These are phyloP conservation scores for Ahaetulla prasina DNA, from an alignment of 2,113 vertebrate species.

Conservation along the genomic window DNA sequence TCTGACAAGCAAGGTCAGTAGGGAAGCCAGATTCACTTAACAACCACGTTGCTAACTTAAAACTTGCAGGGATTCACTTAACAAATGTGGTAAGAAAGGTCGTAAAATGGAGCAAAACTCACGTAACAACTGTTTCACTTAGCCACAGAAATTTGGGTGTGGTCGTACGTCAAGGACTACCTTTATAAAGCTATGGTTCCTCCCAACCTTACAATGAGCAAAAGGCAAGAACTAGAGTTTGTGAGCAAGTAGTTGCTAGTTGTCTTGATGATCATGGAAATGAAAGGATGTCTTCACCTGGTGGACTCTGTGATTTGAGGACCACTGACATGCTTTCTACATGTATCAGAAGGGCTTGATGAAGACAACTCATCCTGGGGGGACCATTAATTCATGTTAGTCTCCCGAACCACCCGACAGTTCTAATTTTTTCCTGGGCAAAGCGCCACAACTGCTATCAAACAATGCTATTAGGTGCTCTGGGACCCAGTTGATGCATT, in stretches of 20 bases:
- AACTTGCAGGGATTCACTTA: neutral
- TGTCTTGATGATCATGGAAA: neutral
- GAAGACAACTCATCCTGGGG: conserved; percentile 22
- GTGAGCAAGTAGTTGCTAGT: neutral
- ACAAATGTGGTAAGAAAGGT: neutral
- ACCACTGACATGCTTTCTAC: conserved; percentile 2
- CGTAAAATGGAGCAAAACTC: neutral
- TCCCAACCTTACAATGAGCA: neutral
- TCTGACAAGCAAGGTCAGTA: neutral
- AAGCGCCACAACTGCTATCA: conserved; percentile 36
- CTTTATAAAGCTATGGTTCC: neutral
- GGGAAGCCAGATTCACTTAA: neutral
- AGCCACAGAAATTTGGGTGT: neutral
- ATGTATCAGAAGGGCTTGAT: conserved; percentile 35
- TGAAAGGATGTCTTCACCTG: neutral
- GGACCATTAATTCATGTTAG: conserved; percentile 48
- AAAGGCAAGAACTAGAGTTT: neutral
- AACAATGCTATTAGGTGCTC: conserved; percentile 40
- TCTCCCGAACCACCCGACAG: conserved; percentile 37
- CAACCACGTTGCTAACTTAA: neutral
- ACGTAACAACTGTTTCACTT: neutral
- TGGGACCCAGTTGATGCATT: conserved; percentile 51
- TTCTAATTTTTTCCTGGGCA: conserved; percentile 47
- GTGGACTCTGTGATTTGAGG: neutral
- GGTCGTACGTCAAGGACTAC: neutral